phyloP scores from a whole-genome alignment of 1,140 invertebrate species.

The Eumaeus atala region DNA sequence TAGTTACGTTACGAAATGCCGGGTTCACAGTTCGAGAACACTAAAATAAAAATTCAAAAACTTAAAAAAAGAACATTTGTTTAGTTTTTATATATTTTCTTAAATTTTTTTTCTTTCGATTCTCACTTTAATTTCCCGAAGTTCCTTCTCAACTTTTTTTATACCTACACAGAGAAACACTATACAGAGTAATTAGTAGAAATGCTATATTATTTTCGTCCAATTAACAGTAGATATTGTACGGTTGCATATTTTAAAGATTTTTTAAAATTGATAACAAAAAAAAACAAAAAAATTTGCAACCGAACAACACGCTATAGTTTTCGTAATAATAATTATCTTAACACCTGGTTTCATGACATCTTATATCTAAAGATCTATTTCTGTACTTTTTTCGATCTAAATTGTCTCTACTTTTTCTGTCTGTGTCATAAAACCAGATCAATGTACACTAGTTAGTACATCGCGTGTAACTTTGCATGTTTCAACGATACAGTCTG shows the following conservation, averaged over 20 bases:
- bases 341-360: conserved; percentile 57
- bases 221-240: conserved; percentile 61
- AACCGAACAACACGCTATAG: conserved; percentile 47
- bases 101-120: conserved; percentile 36
- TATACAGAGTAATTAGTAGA: conserved; percentile 64
- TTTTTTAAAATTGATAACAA: neutral
- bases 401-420: conserved; percentile 23
- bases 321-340: conserved; percentile 44
- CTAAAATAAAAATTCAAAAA: conserved; percentile 36
- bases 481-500: conserved; percentile 55
- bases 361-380: conserved; percentile 24
- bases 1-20: conserved; percentile 55
- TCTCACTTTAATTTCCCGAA: conserved; percentile 14
- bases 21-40: conserved; percentile 49
- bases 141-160: conserved; percentile 60
- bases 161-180: conserved; percentile 73
- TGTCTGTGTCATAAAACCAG: conserved; percentile 49
- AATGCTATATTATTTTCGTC: conserved; percentile 67
- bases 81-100: conserved; percentile 28
- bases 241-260: conserved; percentile 51
- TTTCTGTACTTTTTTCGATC: conserved; percentile 17
- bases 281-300: conserved; percentile 38
- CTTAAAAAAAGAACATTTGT: conserved; percentile 26
- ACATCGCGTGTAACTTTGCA: conserved; percentile 44
- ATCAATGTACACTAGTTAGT: conserved; percentile 38